These are phyloP conservation scores for Antheraea assamensis DNA, from an alignment of 2,888 invertebrate genomes.

Conservation along the genomic window DNA sequence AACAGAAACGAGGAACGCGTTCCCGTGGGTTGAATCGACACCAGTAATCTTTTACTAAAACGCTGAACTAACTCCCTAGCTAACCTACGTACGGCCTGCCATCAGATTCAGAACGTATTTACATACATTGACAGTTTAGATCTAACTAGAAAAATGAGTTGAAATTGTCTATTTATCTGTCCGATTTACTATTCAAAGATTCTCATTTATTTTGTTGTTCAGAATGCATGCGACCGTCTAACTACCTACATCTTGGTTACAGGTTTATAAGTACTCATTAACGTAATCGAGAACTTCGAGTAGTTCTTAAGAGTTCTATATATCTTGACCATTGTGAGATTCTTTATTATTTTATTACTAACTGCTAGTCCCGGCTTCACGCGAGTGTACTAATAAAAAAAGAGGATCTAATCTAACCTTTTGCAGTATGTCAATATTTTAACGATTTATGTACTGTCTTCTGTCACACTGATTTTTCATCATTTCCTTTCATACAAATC, in stretches of 20 bases:
- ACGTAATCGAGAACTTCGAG: neutral
- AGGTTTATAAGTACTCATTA: neutral
- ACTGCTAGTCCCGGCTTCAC: neutral
- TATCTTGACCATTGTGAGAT: neutral
- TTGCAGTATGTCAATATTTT: too few species aligned
- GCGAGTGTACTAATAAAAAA: neutral
- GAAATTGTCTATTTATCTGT: slow-evolving; percentile 35
- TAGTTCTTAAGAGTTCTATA: neutral
- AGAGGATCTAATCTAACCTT: too few species aligned
- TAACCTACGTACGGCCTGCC: slow-evolving; percentile 66
- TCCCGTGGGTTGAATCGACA: slow-evolving; percentile 71
- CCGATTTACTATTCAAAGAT: slow-evolving; percentile 21
- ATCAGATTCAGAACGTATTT: slow-evolving; percentile 69
- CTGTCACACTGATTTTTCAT: too few species aligned
- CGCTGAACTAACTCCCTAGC: slow-evolving; percentile 60
- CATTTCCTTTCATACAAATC: too few species aligned
- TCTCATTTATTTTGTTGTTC: slow-evolving; percentile 2
- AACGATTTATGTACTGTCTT: too few species aligned
- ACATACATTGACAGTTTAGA: slow-evolving; percentile 76
- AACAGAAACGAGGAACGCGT: slow-evolving; percentile 57
- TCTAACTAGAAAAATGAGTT: slow-evolving; percentile 45
- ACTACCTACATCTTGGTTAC: neutral
- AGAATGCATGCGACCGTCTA: neutral
- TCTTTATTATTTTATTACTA: neutral
- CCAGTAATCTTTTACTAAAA: slow-evolving; percentile 71